Conservation (phyloP, 92 coral and sea anemone genomes). For the Pocillopora meandrina region DNA sequence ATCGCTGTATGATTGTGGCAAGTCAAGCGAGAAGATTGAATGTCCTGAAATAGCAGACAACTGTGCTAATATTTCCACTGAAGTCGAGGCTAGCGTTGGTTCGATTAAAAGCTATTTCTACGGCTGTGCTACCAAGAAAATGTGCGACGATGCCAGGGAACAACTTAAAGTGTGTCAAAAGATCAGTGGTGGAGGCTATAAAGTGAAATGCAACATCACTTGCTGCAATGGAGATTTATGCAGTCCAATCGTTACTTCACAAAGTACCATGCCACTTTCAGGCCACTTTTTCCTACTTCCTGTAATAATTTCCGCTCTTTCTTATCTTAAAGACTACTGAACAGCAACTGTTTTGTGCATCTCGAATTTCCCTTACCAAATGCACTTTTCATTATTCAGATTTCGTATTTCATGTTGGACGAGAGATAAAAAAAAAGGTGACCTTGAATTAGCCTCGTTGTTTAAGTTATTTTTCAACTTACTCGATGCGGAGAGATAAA, state of each 20-base stretch:
- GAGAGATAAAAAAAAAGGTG: no score
- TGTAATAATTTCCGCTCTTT: neutral
- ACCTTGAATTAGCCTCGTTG: no score
- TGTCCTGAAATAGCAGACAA: slow-evolving; percentile 35
- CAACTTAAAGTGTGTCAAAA: slow-evolving; percentile 22
- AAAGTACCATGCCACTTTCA: neutral
- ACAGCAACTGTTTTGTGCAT: no score
- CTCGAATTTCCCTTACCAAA: no score
- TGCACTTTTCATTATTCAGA: no score
- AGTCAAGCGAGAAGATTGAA: slow-evolving; percentile 4
- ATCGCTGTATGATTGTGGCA: slow-evolving; percentile 6
- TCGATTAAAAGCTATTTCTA: slow-evolving; percentile 29
- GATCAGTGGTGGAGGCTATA: neutral
- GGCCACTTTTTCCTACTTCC: neutral
- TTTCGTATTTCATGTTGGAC: no score
- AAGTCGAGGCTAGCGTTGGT: slow-evolving; percentile 13
- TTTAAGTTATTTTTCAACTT: no score
- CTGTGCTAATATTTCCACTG: slow-evolving; percentile 42
- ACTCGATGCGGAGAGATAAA: no score
- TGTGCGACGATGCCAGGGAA: slow-evolving; percentile 40
- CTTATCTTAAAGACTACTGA: neutral
- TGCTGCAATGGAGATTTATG: slow-evolving; percentile 32
- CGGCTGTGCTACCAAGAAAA: slow-evolving; percentile 39
- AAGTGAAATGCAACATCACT: slow-evolving; percentile 18
- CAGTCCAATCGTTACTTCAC: neutral